These are phyloP conservation scores for Cinclus mexicanus DNA, from an alignment of 2,113 vertebrate genomes.

Conservation along the genomic window DNA sequence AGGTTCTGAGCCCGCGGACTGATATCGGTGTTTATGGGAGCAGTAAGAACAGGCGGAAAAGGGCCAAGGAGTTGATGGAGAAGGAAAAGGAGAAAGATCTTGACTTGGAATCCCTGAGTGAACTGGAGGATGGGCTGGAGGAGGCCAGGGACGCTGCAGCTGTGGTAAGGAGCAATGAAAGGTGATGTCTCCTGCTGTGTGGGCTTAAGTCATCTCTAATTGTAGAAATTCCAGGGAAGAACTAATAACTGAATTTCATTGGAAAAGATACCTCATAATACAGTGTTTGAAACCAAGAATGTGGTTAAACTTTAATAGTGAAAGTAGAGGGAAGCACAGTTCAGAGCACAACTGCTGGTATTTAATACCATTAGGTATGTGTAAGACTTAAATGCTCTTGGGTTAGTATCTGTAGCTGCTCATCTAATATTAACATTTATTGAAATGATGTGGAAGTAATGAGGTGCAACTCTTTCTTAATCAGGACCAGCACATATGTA, in stretches of 20 bases:
- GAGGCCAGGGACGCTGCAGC: conserved; percentile 87
- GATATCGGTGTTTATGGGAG: conserved; percentile 97
- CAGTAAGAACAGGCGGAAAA: conserved; percentile 92
- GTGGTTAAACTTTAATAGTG: neutral
- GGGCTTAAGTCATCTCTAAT: neutral
- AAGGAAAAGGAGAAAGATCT: conserved; percentile 90
- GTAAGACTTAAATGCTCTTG: neutral
- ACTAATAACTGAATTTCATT: neutral
- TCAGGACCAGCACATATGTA: neutral
- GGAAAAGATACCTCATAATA: neutral
- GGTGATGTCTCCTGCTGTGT: neutral
- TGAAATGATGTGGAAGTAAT: neutral
- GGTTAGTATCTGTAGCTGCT: neutral
- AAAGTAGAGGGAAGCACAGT: neutral
- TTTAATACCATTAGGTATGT: neutral
- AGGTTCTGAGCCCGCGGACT: conserved; percentile 94
- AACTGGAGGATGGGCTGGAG: conserved; percentile 88
- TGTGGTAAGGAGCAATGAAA: conserved; percentile 77
- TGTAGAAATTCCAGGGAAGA: neutral
- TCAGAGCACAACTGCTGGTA: neutral
- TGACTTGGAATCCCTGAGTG: conserved; percentile 89
- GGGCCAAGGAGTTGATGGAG: conserved; percentile 92
- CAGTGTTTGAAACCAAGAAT: neutral
- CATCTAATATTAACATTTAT: neutral
- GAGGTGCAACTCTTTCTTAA: neutral